These are phyloP conservation scores for Hemibates koningsi DNA, from an alignment of 2,113 vertebrate species.

Conservation along the genomic window DNA sequence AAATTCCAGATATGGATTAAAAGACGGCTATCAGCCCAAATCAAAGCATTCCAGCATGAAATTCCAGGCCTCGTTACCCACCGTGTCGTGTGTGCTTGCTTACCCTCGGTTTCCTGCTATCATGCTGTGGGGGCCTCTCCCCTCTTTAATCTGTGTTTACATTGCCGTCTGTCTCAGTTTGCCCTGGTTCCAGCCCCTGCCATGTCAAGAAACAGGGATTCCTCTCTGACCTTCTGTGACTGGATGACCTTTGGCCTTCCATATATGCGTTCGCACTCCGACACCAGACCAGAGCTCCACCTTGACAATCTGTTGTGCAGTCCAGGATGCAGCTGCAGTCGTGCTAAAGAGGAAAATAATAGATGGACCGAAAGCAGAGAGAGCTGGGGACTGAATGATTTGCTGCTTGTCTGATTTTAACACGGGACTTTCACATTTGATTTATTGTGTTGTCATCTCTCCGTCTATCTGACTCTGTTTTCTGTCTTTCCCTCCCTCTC, in stretches of 20 bases:
- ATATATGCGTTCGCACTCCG: background rate
- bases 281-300: background rate
- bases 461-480: background rate
- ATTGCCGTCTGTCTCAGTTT: conserved; percentile 29
- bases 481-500: background rate
- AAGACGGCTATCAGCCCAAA: background rate
- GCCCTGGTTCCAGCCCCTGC: background rate
- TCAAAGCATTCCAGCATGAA: background rate
- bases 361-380: background rate
- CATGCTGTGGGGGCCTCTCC: background rate
- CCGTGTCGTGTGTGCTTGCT: background rate
- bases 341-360: background rate
- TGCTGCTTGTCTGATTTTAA: conserved; percentile 31
- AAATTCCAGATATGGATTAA: background rate
- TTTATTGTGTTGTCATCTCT: conserved; percentile 25
- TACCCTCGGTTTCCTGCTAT: background rate
- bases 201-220: conserved; percentile 9
- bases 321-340: conserved; percentile 29
- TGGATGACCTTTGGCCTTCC: conserved; percentile 27
- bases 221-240: conserved; percentile 41
- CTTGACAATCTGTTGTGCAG: background rate
- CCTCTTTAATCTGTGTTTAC: conserved; percentile 53
- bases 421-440: conserved; percentile 8
- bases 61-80: background rate
- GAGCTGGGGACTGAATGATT: conserved; percentile 11